Evolutionary conservation across 2,888 invertebrate genomes (phyloP).

Genomic region (Anoplius nigerrimus): DNA sequence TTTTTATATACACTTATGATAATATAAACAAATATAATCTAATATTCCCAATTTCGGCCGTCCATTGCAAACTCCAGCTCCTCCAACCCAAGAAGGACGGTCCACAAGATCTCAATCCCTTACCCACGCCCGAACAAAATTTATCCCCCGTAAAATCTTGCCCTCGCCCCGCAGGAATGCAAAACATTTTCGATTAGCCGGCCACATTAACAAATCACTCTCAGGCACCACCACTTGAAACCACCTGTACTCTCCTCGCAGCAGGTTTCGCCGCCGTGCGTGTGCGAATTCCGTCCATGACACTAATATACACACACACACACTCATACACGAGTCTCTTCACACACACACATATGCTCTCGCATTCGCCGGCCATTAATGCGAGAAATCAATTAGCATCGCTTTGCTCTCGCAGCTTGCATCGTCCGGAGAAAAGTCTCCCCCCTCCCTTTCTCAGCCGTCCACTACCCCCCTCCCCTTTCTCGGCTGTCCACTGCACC

Average conservation of each 20-base stretch:
- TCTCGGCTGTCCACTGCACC: no score
- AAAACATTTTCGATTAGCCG: no score
- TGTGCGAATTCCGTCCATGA: constrained; percentile 21
- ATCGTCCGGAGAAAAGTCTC: constrained; percentile 13
- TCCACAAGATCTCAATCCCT: no score
- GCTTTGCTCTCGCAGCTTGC: constrained; percentile 21
- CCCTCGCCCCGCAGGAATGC: no score
- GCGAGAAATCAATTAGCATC: constrained; percentile 43
- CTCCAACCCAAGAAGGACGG: no score
- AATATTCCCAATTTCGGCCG: no score
- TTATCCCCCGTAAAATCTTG: no score
- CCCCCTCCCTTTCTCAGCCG: background rate
- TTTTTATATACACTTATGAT: no score
- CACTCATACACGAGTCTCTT: background rate
- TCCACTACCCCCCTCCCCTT: background rate
- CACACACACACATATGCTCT: background rate
- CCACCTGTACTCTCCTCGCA: background rate
- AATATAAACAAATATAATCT: no score
- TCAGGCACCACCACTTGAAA: background rate
- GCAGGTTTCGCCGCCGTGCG: constrained; percentile 15
- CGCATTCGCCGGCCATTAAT: constrained; percentile 33
- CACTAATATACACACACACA: constrained; percentile 18
- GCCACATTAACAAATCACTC: no score
- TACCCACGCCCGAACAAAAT: no score
- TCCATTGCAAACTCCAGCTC: no score